Conservation (phyloP, 2,113 vertebrate species). For the Nycticorax nycticorax region DNA sequence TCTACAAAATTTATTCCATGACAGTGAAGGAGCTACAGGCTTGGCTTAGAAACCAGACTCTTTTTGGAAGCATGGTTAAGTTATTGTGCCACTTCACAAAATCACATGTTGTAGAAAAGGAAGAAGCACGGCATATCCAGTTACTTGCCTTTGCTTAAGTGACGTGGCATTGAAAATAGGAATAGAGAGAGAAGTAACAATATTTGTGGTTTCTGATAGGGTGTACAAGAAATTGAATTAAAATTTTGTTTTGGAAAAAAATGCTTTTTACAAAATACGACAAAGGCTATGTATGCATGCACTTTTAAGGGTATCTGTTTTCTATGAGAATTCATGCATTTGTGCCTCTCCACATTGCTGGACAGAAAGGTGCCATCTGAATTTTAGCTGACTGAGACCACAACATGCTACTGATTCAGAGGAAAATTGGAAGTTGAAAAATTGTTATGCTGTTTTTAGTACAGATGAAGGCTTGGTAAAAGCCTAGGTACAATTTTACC, state of each 20-base stretch:
- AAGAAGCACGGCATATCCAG: background rate
- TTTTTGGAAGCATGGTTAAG: background rate
- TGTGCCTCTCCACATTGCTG: background rate
- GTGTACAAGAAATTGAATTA: background rate
- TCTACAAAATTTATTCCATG: background rate
- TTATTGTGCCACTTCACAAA: background rate
- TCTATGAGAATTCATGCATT: background rate
- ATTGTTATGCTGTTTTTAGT: background rate
- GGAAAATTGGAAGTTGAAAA: background rate
- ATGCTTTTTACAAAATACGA: background rate
- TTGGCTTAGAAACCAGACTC: background rate
- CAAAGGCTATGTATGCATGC: background rate
- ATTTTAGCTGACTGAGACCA: background rate
- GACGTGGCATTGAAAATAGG: background rate
- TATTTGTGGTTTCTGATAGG: background rate
- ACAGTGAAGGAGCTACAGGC: background rate
- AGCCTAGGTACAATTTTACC: background rate
- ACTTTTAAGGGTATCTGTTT: background rate
- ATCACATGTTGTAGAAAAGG: background rate
- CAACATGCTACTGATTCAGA: background rate
- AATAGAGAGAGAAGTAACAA: background rate
- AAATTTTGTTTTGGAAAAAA: background rate
- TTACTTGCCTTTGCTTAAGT: background rate
- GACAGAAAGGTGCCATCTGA: background rate
- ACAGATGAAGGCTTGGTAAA: background rate